Base-by-base conservation (phyloP, 2,797 vertebrate genomes). In the Uromys caudimaculatus region DNA sequence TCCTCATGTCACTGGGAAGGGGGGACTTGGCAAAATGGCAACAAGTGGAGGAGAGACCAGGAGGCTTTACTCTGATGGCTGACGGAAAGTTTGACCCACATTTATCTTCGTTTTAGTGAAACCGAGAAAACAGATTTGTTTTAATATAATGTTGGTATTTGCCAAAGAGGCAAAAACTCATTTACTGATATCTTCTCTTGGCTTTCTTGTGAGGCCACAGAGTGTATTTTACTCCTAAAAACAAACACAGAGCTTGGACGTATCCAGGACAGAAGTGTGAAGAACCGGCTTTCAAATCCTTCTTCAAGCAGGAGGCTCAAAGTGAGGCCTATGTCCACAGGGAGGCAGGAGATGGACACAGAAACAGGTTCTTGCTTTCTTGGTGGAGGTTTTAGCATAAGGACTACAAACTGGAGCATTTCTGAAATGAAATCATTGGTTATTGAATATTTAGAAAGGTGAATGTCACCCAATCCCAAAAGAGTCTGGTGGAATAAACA, bases 201-300 rank as follows among this genome's bases (percentile, higher is more conserved):
- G 90, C 92, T 96, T 90, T 64, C 21, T 23, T 5, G 60, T 27
- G 82, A 86, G 89, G 50, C 83, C 87, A 62, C 44, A 52, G 91
- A 93, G 38, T 79, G 2, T 90, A n/a, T 93, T 91, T 91, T 91
- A 13, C 47, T 94, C 81, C 93, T 92, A 54, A 93, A 97, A 96
- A 94, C 93, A 94, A 89, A 85, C 69, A 82, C 6, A 9, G 47
- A 16, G 3, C 67, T 2, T 2, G n/a, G 75, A 91, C 50, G 41
- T 21, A 2, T 85, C 50, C 41, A 85, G 50, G 73, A 81, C 58
- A 79, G n/a, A n/a, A 54, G 52, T 11, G 32, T 58, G 38, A 60
- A 90, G 64, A 38, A 4, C 10, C 60, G 47, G 91, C 54, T 93
- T 64, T 86, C 47, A 79, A 44, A n/a, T 82, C 71, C 32, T 71